These are phyloP conservation scores for Caerostris extrusa DNA, from an alignment of 1,140 invertebrate genomes.

Conservation along the genomic window DNA sequence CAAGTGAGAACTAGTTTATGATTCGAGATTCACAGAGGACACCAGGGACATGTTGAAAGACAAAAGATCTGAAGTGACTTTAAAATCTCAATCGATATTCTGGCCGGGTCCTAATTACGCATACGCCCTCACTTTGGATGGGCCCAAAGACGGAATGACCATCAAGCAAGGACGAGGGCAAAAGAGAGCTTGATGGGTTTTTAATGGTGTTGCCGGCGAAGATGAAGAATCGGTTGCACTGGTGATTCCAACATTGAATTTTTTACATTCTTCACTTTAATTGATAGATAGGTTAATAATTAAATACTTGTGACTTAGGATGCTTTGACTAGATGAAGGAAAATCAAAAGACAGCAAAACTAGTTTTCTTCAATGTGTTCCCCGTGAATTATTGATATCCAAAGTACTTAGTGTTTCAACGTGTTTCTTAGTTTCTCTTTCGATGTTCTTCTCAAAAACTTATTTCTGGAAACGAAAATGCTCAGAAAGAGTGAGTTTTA, in stretches of 20 bases:
- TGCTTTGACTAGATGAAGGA: background rate
- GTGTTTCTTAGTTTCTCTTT: too few relatives aligned
- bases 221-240: constrained; percentile 28
- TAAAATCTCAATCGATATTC: constrained; percentile 35
- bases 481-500: too few relatives aligned
- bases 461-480: too few relatives aligned
- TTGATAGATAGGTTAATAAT: constrained; percentile 58
- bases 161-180: constrained; percentile 19
- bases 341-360: background rate
- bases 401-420: too few relatives aligned
- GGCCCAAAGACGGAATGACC: constrained; percentile 17
- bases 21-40: background rate
- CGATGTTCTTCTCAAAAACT: too few relatives aligned
- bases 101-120: constrained; percentile 21
- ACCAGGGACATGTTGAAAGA: background rate
- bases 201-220: constrained; percentile 56
- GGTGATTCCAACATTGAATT: constrained; percentile 38
- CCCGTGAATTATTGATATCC: background rate
- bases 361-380: background rate
- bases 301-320: constrained; percentile 30
- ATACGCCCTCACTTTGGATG: constrained; percentile 18
- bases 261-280: constrained; percentile 45
- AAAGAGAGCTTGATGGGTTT: constrained; percentile 52
- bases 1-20: too few relatives aligned
- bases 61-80: constrained; percentile 7